Evolutionary conservation across 2,113 vertebrate genomes (phyloP), one percentile per base, ranked within the genome.

Genomic region (Myanophis thanlyinensis): DNA sequence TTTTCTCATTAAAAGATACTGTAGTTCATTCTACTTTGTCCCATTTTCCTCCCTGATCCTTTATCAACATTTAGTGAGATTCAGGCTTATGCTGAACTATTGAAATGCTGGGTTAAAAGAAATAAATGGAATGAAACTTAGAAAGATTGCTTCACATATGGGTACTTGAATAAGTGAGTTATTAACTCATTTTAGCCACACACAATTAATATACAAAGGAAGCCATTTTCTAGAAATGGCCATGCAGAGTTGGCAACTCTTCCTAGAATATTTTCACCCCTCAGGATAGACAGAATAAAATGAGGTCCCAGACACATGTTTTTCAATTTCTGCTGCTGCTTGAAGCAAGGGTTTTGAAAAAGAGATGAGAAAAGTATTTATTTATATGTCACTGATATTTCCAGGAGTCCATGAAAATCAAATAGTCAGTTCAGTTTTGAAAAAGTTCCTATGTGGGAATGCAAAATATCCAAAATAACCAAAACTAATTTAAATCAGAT

Each of bases 141-240:
- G 46, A 25, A 59, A 30, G 15, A 20, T 88, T 67, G 56, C 25
- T 92, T 92, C 91, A 92, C 49, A 92, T 89, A 73, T 15, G 44
- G 25, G 62, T n/a, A 84, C 56, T 53, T 90, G 53, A 90, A 93
- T 93, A 90, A 93, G 92, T 93, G 80, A 93, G 52, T 86, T 93
- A 93, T 93, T 93, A 90, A 93, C 88, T 90, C 52, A 52, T n/a
- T 93, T 86, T 86, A 93, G 88, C 80, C 89, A 62, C 46, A 90
- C 80, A 47, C 27, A 53, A 90, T 90, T 93, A 93, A 93, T 93
- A 84, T 86, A 93, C 89, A 86, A 93, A 90, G 73, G 18, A 27
- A 92, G 40, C 59, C 40, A 80, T 88, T 92, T 88, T 87, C 86
- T 87, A 49, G 56, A 85, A 85, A 35, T 85, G 5, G 10, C 73